Evolutionary conservation across 2,113 vertebrate species (phyloP).

Genomic region (Rhinolophus sinicus): DNA sequence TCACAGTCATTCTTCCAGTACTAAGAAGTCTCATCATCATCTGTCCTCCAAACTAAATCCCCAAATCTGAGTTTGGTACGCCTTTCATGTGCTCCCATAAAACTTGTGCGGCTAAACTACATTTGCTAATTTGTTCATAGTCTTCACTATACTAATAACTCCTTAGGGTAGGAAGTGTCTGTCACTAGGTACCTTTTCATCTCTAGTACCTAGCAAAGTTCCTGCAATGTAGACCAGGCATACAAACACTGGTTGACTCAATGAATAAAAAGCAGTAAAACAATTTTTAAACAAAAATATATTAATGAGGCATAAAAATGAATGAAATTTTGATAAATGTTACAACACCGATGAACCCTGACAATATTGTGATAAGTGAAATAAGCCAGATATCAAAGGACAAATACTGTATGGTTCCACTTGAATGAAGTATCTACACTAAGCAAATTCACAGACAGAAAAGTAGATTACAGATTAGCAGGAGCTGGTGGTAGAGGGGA

Average conservation of each 20-base stretch:
- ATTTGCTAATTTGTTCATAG: neutral
- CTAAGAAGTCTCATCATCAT: neutral
- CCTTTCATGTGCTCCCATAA: neutral
- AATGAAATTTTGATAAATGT: neutral
- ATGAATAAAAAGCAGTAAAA: neutral
- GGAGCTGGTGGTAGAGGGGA: neutral
- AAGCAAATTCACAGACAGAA: neutral
- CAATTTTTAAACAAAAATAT: neutral
- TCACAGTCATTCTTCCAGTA: neutral
- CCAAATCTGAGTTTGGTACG: neutral
- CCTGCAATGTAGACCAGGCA: neutral
- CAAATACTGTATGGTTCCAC: neutral
- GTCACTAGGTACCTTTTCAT: neutral
- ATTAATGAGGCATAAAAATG: neutral
- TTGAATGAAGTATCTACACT: neutral
- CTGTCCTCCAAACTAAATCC: neutral
- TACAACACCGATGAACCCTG: neutral
- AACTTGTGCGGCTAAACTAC: neutral
- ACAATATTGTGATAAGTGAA: neutral
- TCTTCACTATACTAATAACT: neutral
- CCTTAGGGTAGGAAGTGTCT: neutral
- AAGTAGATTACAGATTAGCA: neutral
- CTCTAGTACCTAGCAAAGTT: neutral
- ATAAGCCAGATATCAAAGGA: neutral
- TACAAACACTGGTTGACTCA: neutral